Conservation (phyloP, 1,140 invertebrate species). For the Rhyacophila brunnea region DNA sequence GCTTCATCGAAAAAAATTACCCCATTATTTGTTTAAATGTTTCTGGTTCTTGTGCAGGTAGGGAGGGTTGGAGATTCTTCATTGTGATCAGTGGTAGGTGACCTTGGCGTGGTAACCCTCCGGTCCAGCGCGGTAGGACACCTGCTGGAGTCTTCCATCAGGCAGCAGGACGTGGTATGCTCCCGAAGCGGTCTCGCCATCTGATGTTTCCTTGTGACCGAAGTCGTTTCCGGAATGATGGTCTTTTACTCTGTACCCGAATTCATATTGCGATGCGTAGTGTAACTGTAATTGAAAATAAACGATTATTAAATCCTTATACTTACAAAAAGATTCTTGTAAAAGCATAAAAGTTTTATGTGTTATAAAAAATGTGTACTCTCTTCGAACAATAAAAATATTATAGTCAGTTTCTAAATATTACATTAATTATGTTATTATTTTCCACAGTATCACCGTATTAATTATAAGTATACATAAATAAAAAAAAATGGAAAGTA, state of each 20-base stretch:
- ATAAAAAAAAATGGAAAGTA: too few relatives aligned
- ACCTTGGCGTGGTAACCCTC: constrained; percentile 75
- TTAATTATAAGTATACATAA: too few relatives aligned
- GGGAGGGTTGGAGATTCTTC: not conserved
- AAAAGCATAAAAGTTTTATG: not conserved
- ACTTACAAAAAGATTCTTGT: not conserved
- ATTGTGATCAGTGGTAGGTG: constrained; percentile 56
- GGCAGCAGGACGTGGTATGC: constrained; percentile 76
- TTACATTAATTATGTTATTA: too few relatives aligned
- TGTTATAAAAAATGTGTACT: too few relatives aligned
- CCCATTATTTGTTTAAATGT: too few relatives aligned
- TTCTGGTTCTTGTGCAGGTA: too few relatives aligned
- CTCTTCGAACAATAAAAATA: too few relatives aligned
- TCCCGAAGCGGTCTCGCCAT: constrained; percentile 65
- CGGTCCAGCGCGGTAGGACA: constrained; percentile 74
- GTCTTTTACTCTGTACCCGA: constrained; percentile 72
- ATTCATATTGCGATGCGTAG: constrained; percentile 71
- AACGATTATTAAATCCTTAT: not conserved
- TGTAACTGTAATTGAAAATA: constrained; percentile 54
- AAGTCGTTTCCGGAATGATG: constrained; percentile 68
- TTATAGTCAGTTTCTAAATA: not conserved
- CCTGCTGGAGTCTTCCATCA: constrained; percentile 73
- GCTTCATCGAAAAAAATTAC: too few relatives aligned
- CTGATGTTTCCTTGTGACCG: constrained; percentile 66
- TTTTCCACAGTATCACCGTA: too few relatives aligned